Evolutionary conservation across 2,113 vertebrate genomes (phyloP).

Genomic region (Mirza zaza): DNA sequence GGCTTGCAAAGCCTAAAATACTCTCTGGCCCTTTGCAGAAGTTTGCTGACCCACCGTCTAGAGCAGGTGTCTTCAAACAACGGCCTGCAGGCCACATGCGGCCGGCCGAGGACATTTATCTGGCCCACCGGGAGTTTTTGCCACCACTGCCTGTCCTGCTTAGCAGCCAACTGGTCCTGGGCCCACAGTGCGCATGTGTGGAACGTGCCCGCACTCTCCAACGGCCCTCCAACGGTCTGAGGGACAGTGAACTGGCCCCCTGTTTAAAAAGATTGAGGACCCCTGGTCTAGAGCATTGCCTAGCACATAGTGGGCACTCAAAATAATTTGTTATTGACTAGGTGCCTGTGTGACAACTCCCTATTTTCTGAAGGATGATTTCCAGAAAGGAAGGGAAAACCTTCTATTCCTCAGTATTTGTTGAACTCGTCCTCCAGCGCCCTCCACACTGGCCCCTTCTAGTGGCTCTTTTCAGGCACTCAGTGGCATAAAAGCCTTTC

Average conservation of each 20-base stretch:
- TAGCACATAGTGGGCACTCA: constrained; percentile 7
- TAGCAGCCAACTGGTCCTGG: no score
- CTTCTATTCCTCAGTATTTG: not conserved
- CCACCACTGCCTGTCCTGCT: no score
- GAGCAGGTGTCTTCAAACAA: no score
- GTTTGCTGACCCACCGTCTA: no score
- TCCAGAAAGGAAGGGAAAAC: not conserved
- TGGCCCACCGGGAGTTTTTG: no score
- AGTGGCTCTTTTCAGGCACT: constrained; percentile 47
- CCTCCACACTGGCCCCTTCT: constrained; percentile 41
- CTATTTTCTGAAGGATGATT: constrained; percentile 1
- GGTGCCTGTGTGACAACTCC: not conserved
- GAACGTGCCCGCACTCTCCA: no score
- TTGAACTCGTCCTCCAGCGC: not conserved
- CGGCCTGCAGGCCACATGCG: no score
- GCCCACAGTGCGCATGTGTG: no score
- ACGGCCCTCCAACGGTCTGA: no score
- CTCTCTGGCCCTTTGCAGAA: not conserved
- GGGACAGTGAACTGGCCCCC: no score
- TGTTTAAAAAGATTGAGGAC: not conserved
- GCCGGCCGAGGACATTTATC: no score
- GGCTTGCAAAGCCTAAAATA: constrained; percentile 13
- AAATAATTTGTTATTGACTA: not conserved
- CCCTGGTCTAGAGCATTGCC: not conserved
- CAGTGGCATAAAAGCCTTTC: constrained; percentile 47